Evolutionary conservation across 2,113 vertebrate genomes (phyloP).

Genomic region (Limnothrissa miodon): DNA sequence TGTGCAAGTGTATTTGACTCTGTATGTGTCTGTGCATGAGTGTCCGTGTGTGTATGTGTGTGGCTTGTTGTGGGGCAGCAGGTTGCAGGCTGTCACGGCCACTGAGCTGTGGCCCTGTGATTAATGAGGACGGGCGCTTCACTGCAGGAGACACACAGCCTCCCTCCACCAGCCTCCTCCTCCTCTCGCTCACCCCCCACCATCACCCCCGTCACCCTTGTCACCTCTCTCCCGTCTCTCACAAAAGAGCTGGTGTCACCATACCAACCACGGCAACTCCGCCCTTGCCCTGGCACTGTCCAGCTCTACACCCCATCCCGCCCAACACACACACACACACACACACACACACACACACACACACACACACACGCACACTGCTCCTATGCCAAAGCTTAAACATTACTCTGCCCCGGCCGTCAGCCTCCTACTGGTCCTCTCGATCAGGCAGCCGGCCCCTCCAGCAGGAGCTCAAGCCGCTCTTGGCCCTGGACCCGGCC

Average conservation of each 20-base stretch:
- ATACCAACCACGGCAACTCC: neutral
- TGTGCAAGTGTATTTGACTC: neutral
- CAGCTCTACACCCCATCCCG: neutral
- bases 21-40: conserved; percentile 16
- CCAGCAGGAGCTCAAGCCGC: neutral
- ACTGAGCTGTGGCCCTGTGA: conserved; percentile 54
- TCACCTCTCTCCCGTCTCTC: conserved; percentile 20
- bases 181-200: neutral
- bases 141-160: conserved; percentile 45
- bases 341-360: neutral
- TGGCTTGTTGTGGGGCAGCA: conserved; percentile 50
- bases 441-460: neutral
- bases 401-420: neutral
- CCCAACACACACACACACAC: neutral
- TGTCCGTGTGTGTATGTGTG: conserved; percentile 1
- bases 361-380: conserved; percentile 21
- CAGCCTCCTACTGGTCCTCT: neutral
- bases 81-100: conserved; percentile 66
- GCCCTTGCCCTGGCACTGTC: neutral
- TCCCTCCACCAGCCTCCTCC: neutral
- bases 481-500: neutral
- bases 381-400: neutral
- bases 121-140: conserved; percentile 66
- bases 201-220: neutral
- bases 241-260: conserved; percentile 2